Percentiles rank a stretch among this genome's conserved stretches.
phyloP scores from a whole-genome alignment of 2,888 invertebrate genomes.

The Folsomia candida region DNA sequence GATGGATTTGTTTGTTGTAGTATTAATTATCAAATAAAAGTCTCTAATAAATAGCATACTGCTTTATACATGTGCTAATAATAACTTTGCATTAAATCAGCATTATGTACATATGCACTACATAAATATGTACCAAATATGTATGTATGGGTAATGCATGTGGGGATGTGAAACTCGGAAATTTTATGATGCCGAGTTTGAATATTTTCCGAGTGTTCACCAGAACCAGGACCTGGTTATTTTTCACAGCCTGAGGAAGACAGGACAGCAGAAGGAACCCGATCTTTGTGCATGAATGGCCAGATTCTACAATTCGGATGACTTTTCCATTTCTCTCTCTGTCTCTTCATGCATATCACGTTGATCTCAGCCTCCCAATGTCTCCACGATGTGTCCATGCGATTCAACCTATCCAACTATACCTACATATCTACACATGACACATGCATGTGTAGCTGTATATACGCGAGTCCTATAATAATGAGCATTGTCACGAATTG shows the following conservation, averaged over 20 bases:
- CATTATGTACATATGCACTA: neutral
- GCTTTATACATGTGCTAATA: neutral
- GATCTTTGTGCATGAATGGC: slow-evolving; percentile 7
- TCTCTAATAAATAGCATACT: neutral
- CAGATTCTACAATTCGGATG: slow-evolving; percentile 7
- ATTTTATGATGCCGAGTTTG: too few species aligned
- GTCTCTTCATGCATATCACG: slow-evolving; percentile 5
- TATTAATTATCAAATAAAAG: too few species aligned
- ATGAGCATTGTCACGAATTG: neutral
- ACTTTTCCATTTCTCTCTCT: slow-evolving; percentile 6
- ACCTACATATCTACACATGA: too few species aligned
- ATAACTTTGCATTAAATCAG: neutral
- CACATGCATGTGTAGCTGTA: too few species aligned
- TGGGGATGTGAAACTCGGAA: too few species aligned
- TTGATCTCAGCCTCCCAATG: neutral
- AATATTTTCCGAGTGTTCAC: slow-evolving; percentile 9
- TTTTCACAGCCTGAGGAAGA: neutral
- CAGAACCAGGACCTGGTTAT: neutral
- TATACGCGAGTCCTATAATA: neutral
- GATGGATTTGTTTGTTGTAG: too few species aligned
- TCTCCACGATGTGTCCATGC: neutral
- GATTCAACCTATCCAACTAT: too few species aligned
- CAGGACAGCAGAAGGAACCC: neutral
- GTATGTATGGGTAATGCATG: too few species aligned
- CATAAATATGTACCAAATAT: too few species aligned